Evolutionary conservation across 2,113 vertebrate species (phyloP), one percentile per base, ranked within the genome.

Genomic region (Podiceps cristatus): DNA sequence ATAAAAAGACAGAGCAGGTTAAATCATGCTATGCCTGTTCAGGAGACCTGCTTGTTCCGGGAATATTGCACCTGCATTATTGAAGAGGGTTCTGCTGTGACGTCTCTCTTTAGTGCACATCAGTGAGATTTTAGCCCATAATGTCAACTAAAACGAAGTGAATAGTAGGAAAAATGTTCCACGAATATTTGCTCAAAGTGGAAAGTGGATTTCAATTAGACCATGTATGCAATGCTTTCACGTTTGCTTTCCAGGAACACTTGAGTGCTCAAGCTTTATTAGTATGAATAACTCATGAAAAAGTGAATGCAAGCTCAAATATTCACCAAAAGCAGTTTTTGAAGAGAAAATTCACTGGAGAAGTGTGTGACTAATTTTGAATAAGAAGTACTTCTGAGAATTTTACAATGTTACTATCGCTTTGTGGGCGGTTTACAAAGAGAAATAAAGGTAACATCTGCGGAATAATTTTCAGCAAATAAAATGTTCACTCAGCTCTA

Each of bases 131-230:
- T 96, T 91, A 96, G 93, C 83, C 91, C 95, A 88, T 95, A 94
- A 92, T 91, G 94, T 96, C 95, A 96, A 78, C 91, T 96, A 97
- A 93, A 97, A 64, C 4, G 0, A 80, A 89, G 72, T 63, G 75
- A 95, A 95, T 92, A 96, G 83, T 62, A 96, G 83, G 91, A 96
- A 96, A 97, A 96, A 96, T 94, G 94, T 91, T 96, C 76, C 5
- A 6, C 2, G 3, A 96, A 85, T 96, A 95, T 97, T 95, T 93
- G 64, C 76, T 95, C 73, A 19, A 89, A 93, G 91, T 78, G 91
- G 94, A 95, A 97, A 97, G 93, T 97, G 95, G 91, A 95, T 97
- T 97, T 97, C 96, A 97, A 95, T 97, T 96, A 97, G 94, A 94
- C 73, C 45, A 79, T 94, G 89, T 96, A 96, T 97, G 91, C 91